These are phyloP conservation scores for Chrysopilus asiliformis DNA, from an alignment of 2,888 invertebrate genomes.

Conservation along the genomic window DNA sequence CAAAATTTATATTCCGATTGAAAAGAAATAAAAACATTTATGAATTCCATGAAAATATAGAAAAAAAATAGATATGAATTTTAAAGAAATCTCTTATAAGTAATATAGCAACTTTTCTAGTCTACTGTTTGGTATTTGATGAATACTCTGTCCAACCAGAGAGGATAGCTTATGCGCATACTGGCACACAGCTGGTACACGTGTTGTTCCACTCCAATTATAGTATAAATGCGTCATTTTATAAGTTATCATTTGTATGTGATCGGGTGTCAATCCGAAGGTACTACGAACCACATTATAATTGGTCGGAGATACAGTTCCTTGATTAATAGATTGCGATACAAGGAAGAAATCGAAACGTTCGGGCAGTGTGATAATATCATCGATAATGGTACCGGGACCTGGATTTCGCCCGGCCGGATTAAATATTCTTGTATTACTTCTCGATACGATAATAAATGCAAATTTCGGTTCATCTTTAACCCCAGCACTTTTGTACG, in stretches of 20 bases:
- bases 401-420: slow-evolving; percentile 50
- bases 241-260: slow-evolving; percentile 71
- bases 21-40: no score
- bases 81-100: slow-evolving; percentile 37
- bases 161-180: slow-evolving; percentile 91
- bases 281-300: slow-evolving; percentile 77
- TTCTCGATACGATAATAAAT: slow-evolving; percentile 74
- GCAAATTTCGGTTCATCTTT: slow-evolving; percentile 41
- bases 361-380: slow-evolving; percentile 67
- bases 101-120: slow-evolving; percentile 57
- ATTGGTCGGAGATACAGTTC: slow-evolving; percentile 80
- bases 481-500: slow-evolving; percentile 40
- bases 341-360: slow-evolving; percentile 83
- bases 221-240: slow-evolving; percentile 84
- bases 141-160: slow-evolving; percentile 68
- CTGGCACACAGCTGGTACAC: slow-evolving; percentile 88
- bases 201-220: slow-evolving; percentile 76
- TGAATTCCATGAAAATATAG: no score
- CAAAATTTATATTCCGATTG: no score
- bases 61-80: neutral
- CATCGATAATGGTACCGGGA: slow-evolving; percentile 82
- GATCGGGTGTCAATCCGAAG: slow-evolving; percentile 53
- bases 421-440: slow-evolving; percentile 61
- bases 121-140: slow-evolving; percentile 46
- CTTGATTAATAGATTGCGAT: slow-evolving; percentile 74